These are phyloP conservation scores for Sciurus niger DNA, from an alignment of 2,113 vertebrate species.

Conservation along the genomic window DNA sequence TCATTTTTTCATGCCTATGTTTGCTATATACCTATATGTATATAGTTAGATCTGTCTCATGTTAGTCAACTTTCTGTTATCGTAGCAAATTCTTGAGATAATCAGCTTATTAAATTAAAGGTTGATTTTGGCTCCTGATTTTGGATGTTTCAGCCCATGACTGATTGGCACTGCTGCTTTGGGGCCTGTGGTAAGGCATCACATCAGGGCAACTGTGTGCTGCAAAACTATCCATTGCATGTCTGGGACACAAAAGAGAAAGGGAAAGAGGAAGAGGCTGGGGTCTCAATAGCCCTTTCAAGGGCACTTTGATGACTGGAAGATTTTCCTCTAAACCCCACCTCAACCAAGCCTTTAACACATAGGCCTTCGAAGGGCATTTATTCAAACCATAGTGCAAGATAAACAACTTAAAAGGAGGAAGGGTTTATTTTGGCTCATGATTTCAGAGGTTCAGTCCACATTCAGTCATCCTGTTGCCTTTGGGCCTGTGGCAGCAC, in stretches of 20 bases:
- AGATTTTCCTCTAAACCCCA: not conserved
- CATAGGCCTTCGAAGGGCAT: not conserved
- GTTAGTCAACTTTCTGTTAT: not conserved
- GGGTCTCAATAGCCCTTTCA: not conserved
- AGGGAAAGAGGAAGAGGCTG: too few relatives aligned
- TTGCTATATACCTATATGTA: not conserved
- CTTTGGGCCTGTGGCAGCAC: not conserved
- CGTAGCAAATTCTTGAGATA: not conserved
- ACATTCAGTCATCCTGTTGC: not conserved
- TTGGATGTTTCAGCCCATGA: not conserved
- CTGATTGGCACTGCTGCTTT: not conserved
- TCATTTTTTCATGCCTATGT: not conserved
- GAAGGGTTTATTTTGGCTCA: not conserved
- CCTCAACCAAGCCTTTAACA: not conserved
- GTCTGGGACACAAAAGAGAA: not conserved
- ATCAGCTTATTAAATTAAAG: not conserved
- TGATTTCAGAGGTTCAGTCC: not conserved
- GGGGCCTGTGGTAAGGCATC: not conserved
- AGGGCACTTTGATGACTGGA: not conserved
- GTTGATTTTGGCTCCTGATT: not conserved
- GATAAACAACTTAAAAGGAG: too few relatives aligned
- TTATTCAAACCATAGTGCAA: not conserved
- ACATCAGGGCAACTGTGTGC: too few relatives aligned
- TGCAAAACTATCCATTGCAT: too few relatives aligned
- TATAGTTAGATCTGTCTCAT: not conserved